Base-by-base conservation (phyloP, 1,140 invertebrate genomes). In the Cherax quadricarinatus region DNA sequence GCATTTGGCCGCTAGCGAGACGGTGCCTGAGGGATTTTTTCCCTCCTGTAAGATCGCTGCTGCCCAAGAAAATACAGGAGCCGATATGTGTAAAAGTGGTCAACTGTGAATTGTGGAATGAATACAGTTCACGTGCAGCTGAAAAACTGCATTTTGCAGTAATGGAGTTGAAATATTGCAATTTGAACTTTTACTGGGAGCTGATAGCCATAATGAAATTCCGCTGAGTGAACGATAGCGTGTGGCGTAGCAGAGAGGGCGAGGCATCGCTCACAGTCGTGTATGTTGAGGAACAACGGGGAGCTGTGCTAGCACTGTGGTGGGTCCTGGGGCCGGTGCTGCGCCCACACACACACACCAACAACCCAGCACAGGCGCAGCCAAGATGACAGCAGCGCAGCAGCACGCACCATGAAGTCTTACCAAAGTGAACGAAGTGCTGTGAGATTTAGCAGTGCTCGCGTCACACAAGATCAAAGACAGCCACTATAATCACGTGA, bases 81-180 rank as follows among this genome's bases (percentile, higher is more conserved):
- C 10, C 48, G 41, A n/a, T 4, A 84, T 16, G 73, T 62, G 86
- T 60, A 88, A 79, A 80, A 88, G 30, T 89, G 49, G 53, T 75
- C 88, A 83, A 73, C 81, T 83, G 81, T 83, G 66, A 89, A 83
- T 83, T 73, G 80, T 73, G 66, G 62, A 78, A 89, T 89, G 88
- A 89, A 84, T 89, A 70, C 81, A 83, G 88, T 89, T 89, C 88
- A 89, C 81, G 81, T 83, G 51, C 66, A 41, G 88, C 16, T 81
- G 88, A 89, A 89, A 89, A 89, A 89, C 88, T 89, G 60, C 88
- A 89, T 89, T 89, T 89, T 89, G 81, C 88, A 89, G 88, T 89
- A 89, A 89, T 89, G 88, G 88, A 89, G 88, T 89, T 89, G 88
- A 89, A 89, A 89, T 89, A 89, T 89, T 89, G 88, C 88, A 89